phyloP scores from a whole-genome alignment of 37 sponge, comb jelly and placozoan genomes.

The Halisarca cf. caerulea region DNA sequence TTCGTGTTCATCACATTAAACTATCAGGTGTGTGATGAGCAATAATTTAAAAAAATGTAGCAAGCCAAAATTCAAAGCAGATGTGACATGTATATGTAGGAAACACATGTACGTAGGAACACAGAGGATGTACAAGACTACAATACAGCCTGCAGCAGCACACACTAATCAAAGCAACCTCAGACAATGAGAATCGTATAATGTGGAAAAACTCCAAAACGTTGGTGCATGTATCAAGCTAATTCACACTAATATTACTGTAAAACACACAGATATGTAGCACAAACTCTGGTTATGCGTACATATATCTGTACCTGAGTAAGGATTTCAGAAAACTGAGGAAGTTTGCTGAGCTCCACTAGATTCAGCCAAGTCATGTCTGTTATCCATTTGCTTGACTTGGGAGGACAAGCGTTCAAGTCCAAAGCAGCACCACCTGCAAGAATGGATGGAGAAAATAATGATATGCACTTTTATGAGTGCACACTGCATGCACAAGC shows the following conservation, averaged over 20 bases:
- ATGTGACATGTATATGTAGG: no score
- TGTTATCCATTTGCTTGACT: constrained; percentile 95
- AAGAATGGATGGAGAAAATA: no score
- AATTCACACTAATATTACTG: not conserved
- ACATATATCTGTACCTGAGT: constrained; percentile 55
- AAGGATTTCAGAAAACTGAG: constrained; percentile 92
- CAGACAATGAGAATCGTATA: no score
- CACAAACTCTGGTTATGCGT: not conserved
- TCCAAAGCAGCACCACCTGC: constrained; percentile 96
- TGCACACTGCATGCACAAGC: not conserved
- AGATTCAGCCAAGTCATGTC: constrained; percentile 99
- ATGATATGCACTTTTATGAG: not conserved
- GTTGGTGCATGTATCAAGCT: not conserved
- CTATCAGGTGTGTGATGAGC: no score
- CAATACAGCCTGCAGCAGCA: no score
- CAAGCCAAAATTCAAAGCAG: no score
- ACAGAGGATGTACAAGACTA: no score
- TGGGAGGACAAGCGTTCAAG: constrained; percentile 92
- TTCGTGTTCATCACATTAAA: no score
- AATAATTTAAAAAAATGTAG: no score
- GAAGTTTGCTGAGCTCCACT: constrained; percentile 95
- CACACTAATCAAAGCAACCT: no score
- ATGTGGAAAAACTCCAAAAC: no score
- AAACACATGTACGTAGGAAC: no score
- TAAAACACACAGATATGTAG: not conserved